Evolutionary conservation across 2,797 vertebrate species (phyloP).

Genomic region (Eospalax fontanierii): DNA sequence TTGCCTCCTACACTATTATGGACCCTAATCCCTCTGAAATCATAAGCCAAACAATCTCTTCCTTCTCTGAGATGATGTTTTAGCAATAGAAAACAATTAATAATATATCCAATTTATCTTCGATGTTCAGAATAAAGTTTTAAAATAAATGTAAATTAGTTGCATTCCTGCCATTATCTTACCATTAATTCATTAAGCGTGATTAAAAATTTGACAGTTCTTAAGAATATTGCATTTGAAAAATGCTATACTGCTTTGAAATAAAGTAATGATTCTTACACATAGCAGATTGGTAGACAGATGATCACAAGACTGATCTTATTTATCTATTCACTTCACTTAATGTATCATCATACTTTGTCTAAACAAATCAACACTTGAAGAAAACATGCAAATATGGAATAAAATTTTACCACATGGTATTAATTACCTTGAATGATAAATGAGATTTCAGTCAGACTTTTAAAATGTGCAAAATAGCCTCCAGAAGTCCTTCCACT

Average conservation of each 20-base stretch:
- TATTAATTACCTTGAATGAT: slow-evolving; percentile 83
- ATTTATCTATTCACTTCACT: slow-evolving; percentile 77
- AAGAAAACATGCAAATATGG: slow-evolving; percentile 78
- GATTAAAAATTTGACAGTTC: slow-evolving; percentile 53
- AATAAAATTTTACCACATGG: slow-evolving; percentile 52
- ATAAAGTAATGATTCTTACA: slow-evolving; percentile 67
- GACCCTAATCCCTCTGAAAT: no score
- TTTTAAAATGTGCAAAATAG: slow-evolving; percentile 74
- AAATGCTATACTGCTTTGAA: background rate
- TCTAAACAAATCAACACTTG: slow-evolving; percentile 82
- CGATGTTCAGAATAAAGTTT: background rate
- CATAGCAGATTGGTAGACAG: slow-evolving; percentile 69
- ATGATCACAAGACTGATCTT: slow-evolving; percentile 74
- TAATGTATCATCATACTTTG: slow-evolving; percentile 79
- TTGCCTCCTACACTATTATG: no score
- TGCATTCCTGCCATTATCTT: slow-evolving; percentile 20
- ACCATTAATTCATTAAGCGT: background rate
- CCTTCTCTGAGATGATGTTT: no score
- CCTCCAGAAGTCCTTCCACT: slow-evolving; percentile 71
- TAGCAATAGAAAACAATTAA: no score
- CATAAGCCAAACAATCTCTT: no score
- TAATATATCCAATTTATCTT: slow-evolving; percentile 19
- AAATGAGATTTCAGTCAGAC: slow-evolving; percentile 6
- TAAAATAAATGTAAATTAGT: slow-evolving; percentile 2
- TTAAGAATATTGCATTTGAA: slow-evolving; percentile 21